Evolutionary conservation across 2,113 vertebrate species (phyloP), one percentile per base, ranked within the genome.

Genomic region (Arvicanthis niloticus): DNA sequence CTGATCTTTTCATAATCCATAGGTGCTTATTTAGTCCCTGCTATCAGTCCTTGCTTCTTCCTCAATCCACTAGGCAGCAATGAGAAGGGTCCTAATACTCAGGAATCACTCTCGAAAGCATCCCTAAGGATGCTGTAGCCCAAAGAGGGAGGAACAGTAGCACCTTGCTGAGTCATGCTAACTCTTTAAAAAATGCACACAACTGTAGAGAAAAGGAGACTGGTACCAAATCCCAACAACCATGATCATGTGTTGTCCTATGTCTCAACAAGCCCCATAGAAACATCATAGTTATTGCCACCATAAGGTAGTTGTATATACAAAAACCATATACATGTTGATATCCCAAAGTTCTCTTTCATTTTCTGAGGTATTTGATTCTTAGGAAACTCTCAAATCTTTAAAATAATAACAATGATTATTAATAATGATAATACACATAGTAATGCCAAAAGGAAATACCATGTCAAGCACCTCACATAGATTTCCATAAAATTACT

Each of bases 391-490:
- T 51, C 40, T 11, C 34, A 77, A 45, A 86, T n/a, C 53, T 85
- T 67, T 16, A 7, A 34, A 62, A 48, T 24, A 16, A 67, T 65
- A 70, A 72, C 29, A 37, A 67, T 78, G 10, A 9, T 29, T 21
- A 21, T 75, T 51, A 65, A 58, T 12, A 16, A 68, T 60, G 77
- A 60, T 31, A 62, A 26, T 37, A 34, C 11, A 45, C 24, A 67
- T 40, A 62, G 60, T 70, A 67, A 84, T 67, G 42, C 22, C 7
- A 82, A 26, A 91, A 86, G 45, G 67, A 92, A 75, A 91, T 87
- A 73, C 10, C 40, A 56, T 31, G 37, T 58, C 51, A 88, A 56
- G 60, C 17, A 84, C 9, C 78, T 40, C 67, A 3, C 24, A 78
- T 13, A 68, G 29, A 65, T 65, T 88, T 81, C 60, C 56, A 62